phyloP scores from a whole-genome alignment of 2,888 invertebrate genomes.

The Cephonodes hylas region DNA sequence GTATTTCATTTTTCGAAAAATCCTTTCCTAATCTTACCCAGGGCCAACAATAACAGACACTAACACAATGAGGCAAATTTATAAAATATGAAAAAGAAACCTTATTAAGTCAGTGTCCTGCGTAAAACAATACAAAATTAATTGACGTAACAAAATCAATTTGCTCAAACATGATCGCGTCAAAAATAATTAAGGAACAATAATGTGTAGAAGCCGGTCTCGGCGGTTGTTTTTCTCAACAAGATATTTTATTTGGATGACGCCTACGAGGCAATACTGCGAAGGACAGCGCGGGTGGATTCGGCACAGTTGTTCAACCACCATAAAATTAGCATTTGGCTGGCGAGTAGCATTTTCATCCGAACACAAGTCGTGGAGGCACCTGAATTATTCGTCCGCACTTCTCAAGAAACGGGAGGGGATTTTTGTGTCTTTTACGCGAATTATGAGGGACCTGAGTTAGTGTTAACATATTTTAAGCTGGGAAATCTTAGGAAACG shows the following conservation, averaged over 20 bases:
- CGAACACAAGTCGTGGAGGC: slow-evolving; percentile 60
- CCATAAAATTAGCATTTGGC: slow-evolving; percentile 82
- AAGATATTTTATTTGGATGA: slow-evolving; percentile 74
- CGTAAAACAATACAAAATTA: too few relatives aligned
- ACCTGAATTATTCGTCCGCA: slow-evolving; percentile 76
- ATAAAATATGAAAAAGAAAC: neutral
- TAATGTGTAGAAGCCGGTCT: slow-evolving; percentile 23
- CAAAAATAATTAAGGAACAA: slow-evolving; percentile 30
- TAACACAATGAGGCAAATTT: too few relatives aligned
- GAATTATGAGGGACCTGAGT: neutral
- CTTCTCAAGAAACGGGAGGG: slow-evolving; percentile 55
- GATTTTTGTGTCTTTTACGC: slow-evolving; percentile 29
- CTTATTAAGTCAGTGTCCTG: too few relatives aligned
- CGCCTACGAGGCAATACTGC: slow-evolving; percentile 72
- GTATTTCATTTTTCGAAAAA: too few relatives aligned
- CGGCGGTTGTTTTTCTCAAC: slow-evolving; percentile 9
- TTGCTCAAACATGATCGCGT: neutral
- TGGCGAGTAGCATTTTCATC: slow-evolving; percentile 74
- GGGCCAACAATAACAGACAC: too few relatives aligned
- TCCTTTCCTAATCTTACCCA: too few relatives aligned
- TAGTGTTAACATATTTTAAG: too few relatives aligned
- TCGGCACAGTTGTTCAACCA: slow-evolving; percentile 79
- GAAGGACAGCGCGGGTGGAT: slow-evolving; percentile 69
- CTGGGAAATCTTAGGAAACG: neutral
- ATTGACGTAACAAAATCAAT: neutral